A percentile compares a stretch with the other conserved stretches of the same genome.
These are phyloP conservation scores for Dolichomitus sp. DNA, from an alignment of 2,888 invertebrate genomes.

Conservation along the genomic window DNA sequence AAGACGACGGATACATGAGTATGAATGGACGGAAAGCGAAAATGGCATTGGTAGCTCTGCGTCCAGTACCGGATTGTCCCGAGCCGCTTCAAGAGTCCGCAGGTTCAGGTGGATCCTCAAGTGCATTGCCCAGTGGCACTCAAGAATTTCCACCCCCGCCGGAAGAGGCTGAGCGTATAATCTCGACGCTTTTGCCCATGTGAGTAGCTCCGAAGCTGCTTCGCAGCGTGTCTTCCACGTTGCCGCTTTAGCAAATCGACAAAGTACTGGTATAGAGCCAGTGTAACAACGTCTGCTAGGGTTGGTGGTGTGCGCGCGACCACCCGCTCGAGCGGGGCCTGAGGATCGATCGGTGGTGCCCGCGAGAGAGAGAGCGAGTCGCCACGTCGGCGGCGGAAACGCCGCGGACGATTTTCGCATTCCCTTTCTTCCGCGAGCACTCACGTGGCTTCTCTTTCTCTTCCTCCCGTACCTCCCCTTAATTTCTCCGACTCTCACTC, in stretches of 20 bases:
- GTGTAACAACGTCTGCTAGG: conserved; percentile 54
- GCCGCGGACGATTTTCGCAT: conserved; percentile 69
- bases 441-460: conserved; percentile 26
- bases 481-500: conserved; percentile 16
- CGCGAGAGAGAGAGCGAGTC: conserved; percentile 38
- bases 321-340: conserved; percentile 37
- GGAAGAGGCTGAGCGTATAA: conserved; percentile 92
- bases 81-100: conserved; percentile 87
- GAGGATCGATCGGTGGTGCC: conserved; percentile 39
- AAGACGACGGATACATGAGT: conserved; percentile 97
- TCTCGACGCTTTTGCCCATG: conserved; percentile 92
- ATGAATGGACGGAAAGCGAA: conserved; percentile 95
- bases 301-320: conserved; percentile 57
- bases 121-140: conserved; percentile 58
- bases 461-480: conserved; percentile 28
- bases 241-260: conserved; percentile 12
- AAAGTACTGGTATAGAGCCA: conserved; percentile 25
- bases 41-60: conserved; percentile 89
- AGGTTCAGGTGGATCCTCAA: conserved; percentile 82
- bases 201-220: conserved; percentile 84
- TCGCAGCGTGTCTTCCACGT: conserved; percentile 26
- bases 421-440: conserved; percentile 55
- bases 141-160: conserved; percentile 91
- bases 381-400: conserved; percentile 67
- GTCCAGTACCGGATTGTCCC: conserved; percentile 89